phyloP scores from a whole-genome alignment of 2,888 invertebrate species.

The Caenorhabditis doughertyi region DNA sequence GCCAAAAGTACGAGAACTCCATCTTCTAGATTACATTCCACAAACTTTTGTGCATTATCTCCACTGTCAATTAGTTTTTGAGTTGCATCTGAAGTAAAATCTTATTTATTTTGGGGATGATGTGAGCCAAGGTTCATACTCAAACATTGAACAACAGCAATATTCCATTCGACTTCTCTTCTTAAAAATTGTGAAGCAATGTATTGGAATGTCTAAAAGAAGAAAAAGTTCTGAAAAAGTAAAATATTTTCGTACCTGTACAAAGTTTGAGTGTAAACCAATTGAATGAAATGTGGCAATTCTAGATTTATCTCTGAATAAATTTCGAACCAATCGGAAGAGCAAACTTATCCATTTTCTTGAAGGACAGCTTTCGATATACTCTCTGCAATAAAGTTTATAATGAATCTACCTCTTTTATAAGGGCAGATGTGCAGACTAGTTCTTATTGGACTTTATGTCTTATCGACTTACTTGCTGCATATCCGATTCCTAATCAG shows the following conservation, averaged over 20 bases:
- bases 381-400: conserved; percentile 25
- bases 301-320: conserved; percentile 52
- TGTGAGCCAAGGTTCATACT: conserved; percentile 15
- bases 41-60: conserved; percentile 62
- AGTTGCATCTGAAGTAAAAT: conserved; percentile 53
- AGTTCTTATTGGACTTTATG: too few species aligned
- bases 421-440: too few species aligned
- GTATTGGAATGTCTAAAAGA: conserved; percentile 47
- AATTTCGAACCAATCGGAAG: conserved; percentile 48
- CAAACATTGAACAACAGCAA: conserved; percentile 48
- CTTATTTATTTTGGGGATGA: neutral
- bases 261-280: conserved; percentile 41
- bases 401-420: too few species aligned
- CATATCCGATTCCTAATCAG: conserved; percentile 58
- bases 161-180: conserved; percentile 56
- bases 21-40: conserved; percentile 53
- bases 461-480: conserved; percentile 47
- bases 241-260: conserved; percentile 11
- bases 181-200: conserved; percentile 53
- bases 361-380: conserved; percentile 47
- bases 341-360: conserved; percentile 57
- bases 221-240: neutral
- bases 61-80: conserved; percentile 63
- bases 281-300: conserved; percentile 54
- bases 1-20: conserved; percentile 51